Evolutionary conservation across 1,140 invertebrate genomes (phyloP), one percentile per base, ranked within the genome.

Genomic region (Armadillidium nasatum): DNA sequence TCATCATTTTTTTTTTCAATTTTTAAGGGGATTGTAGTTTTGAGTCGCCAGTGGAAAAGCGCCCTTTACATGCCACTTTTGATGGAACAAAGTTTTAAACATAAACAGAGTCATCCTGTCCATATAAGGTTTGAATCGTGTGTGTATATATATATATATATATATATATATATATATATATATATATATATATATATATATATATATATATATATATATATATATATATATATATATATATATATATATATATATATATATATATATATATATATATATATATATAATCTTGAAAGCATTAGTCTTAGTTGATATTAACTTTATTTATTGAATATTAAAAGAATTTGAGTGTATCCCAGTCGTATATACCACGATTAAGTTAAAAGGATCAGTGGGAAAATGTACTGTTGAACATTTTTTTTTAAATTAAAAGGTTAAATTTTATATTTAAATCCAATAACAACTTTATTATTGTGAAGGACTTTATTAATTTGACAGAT

Each of bases 21-120:
- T 6, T 76, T 78, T 81, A 85, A 94, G 89, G 94, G 94, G n/a
- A 90, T 96, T 21, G 91, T 96, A 83, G 93, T 95, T 68, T 84
- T 98, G 21, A 96, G 94, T 82, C 88, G 95, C 3, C 95, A 98
- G 83, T 98, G 96, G 96, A 98, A 98, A 85, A 97, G 96, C 84
- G 92, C 95, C 4, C 85, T 98, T 2, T 97, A 97, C 83, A 97
- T 96, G 80, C 96, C 96, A 0, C 87, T 96, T 70, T 86, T 97
- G 46, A 87, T 95, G 72, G 94, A 97, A 82, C 92, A 95, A 83
- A 94, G 93, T 83, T 92, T 93, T 82, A 87, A 78, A 19, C 76
- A 80, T 72, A 76, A 79, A 44, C 80, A 81, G 22, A 19, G 19
- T 60, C 50, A 60, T 60, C 50, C 50, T 7, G 50, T 60, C 19